Base-by-base conservation (phyloP, 1,140 invertebrate genomes). In the Calephelis nemesis region DNA sequence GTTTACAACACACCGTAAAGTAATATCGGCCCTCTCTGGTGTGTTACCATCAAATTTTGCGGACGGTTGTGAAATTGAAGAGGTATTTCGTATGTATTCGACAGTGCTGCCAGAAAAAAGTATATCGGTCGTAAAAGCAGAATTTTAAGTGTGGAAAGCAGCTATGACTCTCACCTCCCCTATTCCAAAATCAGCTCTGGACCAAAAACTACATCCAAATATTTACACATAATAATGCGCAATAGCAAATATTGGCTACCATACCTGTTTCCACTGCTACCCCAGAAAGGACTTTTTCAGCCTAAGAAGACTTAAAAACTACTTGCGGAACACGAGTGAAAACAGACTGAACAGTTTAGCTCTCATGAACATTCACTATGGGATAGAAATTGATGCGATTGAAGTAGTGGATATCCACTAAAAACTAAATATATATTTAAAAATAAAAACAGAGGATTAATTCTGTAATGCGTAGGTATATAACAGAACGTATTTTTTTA, bases 391-490 rank as follows among this genome's bases (percentile, higher is more conserved):
- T 15, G 49, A 52, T 52, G 49, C n/a, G 49, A 52, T 13, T 52
- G 49, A 52, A 52, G 49, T 52, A 52, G 49, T 52, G n/a, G n/a
- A 52, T 15, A n/a, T n/a, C n/a, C n/a, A n/a, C n/a, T n/a, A n/a
- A n/a, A n/a, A n/a, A n/a, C n/a, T n/a, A n/a, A n/a, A n/a, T n/a
- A n/a, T n/a, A 52, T 15, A 52, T 52, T 52, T 52, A 52, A 52
- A 54, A 54, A 30, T 6, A 54, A 54, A 54, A 54, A 54, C 50
- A 54, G 50, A 54, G 15, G 50, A 54, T 30, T 54, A 54, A 54
- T 54, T 54, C 15, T 54, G 15, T 54, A 11, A 54, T 54, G 52
- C 52, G 4, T 30, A 30, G 30, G 52, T 30, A 19, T 10, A 11
- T 19, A 54, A 54, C 8, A 54, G 15, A 54, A 54, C 7, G 15